Evolutionary conservation across 2,797 vertebrate species (phyloP), one percentile per base, ranked within the genome.

Genomic region (Anomalospiza imberbis): DNA sequence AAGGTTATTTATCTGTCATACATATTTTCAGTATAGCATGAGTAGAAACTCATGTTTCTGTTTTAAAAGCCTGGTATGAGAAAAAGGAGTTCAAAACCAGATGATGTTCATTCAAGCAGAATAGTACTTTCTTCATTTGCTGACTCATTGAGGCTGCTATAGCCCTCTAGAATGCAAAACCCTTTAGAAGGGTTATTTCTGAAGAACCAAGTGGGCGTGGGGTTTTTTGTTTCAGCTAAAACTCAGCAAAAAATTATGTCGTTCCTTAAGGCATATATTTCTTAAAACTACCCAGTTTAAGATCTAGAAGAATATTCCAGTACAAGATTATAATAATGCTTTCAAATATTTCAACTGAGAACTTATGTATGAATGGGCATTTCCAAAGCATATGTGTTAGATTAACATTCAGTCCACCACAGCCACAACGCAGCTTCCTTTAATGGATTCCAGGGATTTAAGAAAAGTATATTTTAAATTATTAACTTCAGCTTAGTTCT

Each of bases 361-460:
- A 63, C 80, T 95, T 73, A 54, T 65, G 38, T 81, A 67, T 79
- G 61, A 93, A 74, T 85, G 74, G 60, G 54, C 81, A 78, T 83
- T 92, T 65, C 67, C 71, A 85, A 74, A 85, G 45, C 86, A 74
- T 60, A 63, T 90, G 94, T 63, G 32, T 77, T 87, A 71, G 20
- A 93, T 96, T 93, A 96, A 65, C 61, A 32, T 87, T 74, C 65
- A 76, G n/a, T 50, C 22, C 38, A 53, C 77, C 48, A 74, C 58
- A 79, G 55, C 32, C 87, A 76, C 55, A 92, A 21, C 61, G 45
- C 40, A 25, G 6, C 77, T 87, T 78, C 53, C 66, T 92, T 71
- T 80, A 85, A 93, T 44, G 50, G 77, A 85, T 91, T 89, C 84
- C 88, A 91, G 88, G 57, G 38, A 72, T 87, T 89, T 91, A 54